phyloP scores from a whole-genome alignment of 2,888 invertebrate genomes.

The Aspidapion aeneum region DNA sequence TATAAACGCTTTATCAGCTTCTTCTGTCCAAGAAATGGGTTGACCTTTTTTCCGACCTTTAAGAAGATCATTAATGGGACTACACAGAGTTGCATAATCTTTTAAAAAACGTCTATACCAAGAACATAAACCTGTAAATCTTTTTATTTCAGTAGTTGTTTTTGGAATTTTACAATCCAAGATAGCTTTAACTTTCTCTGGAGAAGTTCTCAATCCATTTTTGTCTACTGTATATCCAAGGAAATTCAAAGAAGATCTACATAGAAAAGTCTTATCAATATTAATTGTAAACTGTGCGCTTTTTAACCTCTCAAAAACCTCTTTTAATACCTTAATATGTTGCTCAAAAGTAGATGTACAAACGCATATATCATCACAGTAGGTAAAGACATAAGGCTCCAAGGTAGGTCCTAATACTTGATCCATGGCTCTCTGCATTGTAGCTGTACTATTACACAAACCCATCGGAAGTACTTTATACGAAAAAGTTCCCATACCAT shows the following conservation, averaged over 20 bases:
- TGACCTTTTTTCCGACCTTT: slow-evolving; percentile 23
- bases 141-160: slow-evolving; percentile 18
- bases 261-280: slow-evolving; percentile 18
- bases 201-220: slow-evolving; percentile 3
- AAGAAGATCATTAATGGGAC: slow-evolving; percentile 22
- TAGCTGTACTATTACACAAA: slow-evolving; percentile 8
- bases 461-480: slow-evolving; percentile 17
- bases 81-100: slow-evolving; percentile 16
- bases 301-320: slow-evolving; percentile 16
- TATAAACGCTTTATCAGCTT: slow-evolving; percentile 18
- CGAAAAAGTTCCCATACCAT: slow-evolving; percentile 13
- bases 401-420: slow-evolving; percentile 10
- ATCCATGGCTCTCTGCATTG: slow-evolving; percentile 23
- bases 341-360: slow-evolving; percentile 14
- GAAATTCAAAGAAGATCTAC: slow-evolving; percentile 4
- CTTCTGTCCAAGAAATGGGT: slow-evolving; percentile 18
- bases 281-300: slow-evolving; percentile 20
- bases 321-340: slow-evolving; percentile 13
- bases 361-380: no score
- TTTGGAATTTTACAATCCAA: slow-evolving; percentile 8
- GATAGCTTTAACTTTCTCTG: slow-evolving; percentile 9
- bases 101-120: slow-evolving; percentile 19
- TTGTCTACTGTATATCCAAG: slow-evolving; percentile 1
- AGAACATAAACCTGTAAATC: slow-evolving; percentile 18
- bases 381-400: no score